phyloP scores from a whole-genome alignment of 1,140 invertebrate genomes.

The Phortica variegata region DNA sequence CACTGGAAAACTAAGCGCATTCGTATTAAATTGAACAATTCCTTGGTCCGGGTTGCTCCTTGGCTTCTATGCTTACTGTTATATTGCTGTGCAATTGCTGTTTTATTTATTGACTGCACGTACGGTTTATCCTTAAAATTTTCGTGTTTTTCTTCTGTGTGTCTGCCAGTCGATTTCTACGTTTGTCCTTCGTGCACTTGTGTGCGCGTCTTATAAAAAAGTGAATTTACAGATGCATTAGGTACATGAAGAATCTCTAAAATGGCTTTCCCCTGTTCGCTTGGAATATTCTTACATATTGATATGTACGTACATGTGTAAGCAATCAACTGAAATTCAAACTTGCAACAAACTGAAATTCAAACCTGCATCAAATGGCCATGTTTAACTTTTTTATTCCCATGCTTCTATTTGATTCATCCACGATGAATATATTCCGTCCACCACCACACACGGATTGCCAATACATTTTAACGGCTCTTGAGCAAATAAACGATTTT shows the following conservation, averaged over 20 bases:
- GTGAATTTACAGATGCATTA: constrained; percentile 22
- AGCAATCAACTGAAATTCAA: too few species aligned
- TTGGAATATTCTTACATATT: too few species aligned
- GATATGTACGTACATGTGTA: too few species aligned
- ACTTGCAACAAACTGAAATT: constrained; percentile 52
- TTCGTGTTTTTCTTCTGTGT: constrained; percentile 28
- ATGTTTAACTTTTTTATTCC: constrained; percentile 42
- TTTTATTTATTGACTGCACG: constrained; percentile 53
- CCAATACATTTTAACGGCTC: constrained; percentile 47
- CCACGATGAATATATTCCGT: background rate
- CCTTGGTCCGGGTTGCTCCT: constrained; percentile 11
- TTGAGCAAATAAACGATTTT: constrained; percentile 52
- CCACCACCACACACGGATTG: constrained; percentile 12
- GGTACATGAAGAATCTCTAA: constrained; percentile 6
- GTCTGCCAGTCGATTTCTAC: background rate
- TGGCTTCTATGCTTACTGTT: constrained; percentile 3
- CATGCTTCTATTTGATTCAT: constrained; percentile 11
- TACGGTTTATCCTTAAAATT: constrained; percentile 50
- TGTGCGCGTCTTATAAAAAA: constrained; percentile 29
- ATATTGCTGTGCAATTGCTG: constrained; percentile 26
- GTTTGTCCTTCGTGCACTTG: constrained; percentile 5
- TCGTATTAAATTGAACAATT: constrained; percentile 51
- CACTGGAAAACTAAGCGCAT: constrained; percentile 39
- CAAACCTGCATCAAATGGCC: constrained; percentile 47
- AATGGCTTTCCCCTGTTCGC: constrained; percentile 11